These are phyloP conservation scores for Perizoma flavofasciatum DNA, from an alignment of 2,888 invertebrate species.

Conservation along the genomic window DNA sequence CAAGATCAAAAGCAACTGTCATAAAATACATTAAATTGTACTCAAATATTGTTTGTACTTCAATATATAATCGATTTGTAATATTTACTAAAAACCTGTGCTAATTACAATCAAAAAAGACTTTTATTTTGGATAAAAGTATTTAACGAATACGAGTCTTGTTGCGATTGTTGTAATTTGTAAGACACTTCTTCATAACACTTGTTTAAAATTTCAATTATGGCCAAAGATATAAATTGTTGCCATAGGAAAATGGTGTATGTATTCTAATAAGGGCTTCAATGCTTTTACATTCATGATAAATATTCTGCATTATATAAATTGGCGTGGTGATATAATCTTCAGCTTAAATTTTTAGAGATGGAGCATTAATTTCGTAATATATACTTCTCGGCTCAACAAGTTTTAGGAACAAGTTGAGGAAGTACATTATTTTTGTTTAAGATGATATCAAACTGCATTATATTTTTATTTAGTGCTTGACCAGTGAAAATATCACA, in stretches of 20 bases:
- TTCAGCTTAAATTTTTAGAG: too few species aligned
- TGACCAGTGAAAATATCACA: constrained; percentile 14
- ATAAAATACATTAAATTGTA: too few species aligned
- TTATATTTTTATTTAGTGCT: constrained; percentile 13
- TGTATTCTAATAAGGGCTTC: constrained; percentile 2
- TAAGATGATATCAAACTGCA: constrained; percentile 10
- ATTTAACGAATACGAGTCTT: constrained; percentile 23
- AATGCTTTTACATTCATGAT: constrained; percentile 10
- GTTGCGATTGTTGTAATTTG: constrained; percentile 13
- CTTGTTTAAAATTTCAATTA: constrained; percentile 32
- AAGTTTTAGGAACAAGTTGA: not conserved
- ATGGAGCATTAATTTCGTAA: too few species aligned
- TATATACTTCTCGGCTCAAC: too few species aligned
- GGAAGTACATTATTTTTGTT: not conserved
- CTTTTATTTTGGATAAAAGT: not conserved
- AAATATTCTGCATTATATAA: too few species aligned
- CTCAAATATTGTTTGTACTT: not conserved
- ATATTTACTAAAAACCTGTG: not conserved
- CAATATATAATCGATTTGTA: not conserved
- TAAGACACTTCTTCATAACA: constrained; percentile 28
- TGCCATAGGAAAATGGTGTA: constrained; percentile 24
- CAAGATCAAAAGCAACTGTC: constrained; percentile 2
- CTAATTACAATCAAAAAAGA: not conserved
- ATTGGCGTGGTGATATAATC: not conserved
- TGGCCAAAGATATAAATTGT: constrained; percentile 35